phyloP scores from a whole-genome alignment of 2,888 invertebrate genomes.

The Ecliptopera silaceata region DNA sequence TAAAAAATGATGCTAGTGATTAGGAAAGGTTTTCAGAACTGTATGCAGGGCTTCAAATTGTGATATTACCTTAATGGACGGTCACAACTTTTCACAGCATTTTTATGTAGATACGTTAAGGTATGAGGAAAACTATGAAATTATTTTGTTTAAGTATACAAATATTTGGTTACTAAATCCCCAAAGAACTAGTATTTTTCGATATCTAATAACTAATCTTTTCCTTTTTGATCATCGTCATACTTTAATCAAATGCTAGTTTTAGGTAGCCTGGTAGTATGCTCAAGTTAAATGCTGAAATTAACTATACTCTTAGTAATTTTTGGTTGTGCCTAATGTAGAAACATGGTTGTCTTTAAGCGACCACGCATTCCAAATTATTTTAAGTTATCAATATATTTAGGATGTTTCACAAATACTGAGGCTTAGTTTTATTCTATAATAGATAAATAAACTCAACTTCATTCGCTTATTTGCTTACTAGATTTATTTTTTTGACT shows the following conservation, averaged over 20 bases:
- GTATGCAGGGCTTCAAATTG: constrained; percentile 59
- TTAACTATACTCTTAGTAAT: neutral
- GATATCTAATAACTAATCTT: constrained; percentile 26
- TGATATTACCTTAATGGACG: constrained; percentile 52
- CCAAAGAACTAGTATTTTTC: constrained; percentile 48
- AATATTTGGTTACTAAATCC: constrained; percentile 40
- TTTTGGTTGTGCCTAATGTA: constrained; percentile 23
- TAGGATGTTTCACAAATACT: neutral
- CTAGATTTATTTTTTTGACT: neutral
- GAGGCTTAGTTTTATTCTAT: constrained; percentile 16
- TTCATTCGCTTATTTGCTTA: neutral
- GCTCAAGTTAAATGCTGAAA: constrained; percentile 15
- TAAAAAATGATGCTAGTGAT: constrained; percentile 52
- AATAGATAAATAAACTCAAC: neutral
- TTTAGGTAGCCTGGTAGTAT: constrained; percentile 8
- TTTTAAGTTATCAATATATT: neutral
- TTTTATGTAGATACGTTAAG: constrained; percentile 22
- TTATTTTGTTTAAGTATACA: constrained; percentile 38
- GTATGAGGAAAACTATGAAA: constrained; percentile 28
- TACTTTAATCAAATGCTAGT: constrained; percentile 6
- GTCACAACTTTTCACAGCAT: constrained; percentile 55
- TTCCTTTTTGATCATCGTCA: constrained; percentile 20
- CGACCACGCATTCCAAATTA: constrained; percentile 20
- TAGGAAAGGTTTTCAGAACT: constrained; percentile 40
- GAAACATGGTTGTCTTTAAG: neutral